phyloP scores from a whole-genome alignment of 2,113 vertebrate species.

The Hyperoodon ampullatus region DNA sequence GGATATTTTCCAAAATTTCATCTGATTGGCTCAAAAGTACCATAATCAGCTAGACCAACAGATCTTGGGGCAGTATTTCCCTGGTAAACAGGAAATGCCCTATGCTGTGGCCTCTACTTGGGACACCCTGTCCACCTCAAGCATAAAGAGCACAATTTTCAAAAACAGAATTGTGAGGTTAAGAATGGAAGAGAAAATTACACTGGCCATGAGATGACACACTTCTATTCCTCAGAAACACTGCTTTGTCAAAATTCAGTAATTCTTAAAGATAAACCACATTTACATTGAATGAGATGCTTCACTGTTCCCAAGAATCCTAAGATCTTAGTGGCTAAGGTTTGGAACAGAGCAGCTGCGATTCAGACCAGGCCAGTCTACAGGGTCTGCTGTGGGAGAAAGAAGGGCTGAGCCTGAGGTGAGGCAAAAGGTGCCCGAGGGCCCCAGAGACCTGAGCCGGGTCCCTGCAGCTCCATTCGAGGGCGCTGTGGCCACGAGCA shows the following conservation, averaged over 20 bases:
- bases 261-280: not conserved
- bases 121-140: not conserved
- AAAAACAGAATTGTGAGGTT: not conserved
- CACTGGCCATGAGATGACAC: not conserved
- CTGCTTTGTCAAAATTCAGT: not conserved
- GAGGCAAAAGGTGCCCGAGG: not conserved
- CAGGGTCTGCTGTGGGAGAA: not conserved
- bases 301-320: not conserved
- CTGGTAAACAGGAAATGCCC: not conserved
- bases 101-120: not conserved
- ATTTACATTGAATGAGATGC: not conserved
- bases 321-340: not conserved
- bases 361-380: not conserved
- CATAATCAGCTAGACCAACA: not conserved
- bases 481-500: accelerated
- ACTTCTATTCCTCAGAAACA: not conserved
- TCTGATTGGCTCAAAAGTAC: constrained; percentile 22
- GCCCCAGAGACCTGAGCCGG: not conserved
- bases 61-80: not conserved
- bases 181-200: not conserved
- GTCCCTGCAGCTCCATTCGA: not conserved
- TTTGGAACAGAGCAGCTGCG: not conserved
- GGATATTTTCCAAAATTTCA: not conserved
- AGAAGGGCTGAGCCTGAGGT: not conserved
- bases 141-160: not conserved